Evolutionary conservation across 2,888 invertebrate genomes (phyloP).

Genomic region (Oxytorus armatus): DNA sequence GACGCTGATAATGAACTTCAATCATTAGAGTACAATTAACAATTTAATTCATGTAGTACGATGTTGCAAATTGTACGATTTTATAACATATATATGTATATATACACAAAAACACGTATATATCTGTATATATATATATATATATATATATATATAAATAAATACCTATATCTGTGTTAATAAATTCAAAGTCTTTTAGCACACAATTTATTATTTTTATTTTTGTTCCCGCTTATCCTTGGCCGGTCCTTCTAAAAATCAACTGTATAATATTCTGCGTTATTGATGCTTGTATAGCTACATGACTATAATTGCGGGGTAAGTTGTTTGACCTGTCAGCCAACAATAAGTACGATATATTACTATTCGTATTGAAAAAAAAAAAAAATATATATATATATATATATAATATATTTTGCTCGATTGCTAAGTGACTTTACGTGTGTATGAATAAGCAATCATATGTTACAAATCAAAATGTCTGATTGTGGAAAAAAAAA

Average conservation of each 20-base stretch:
- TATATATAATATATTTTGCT: background rate
- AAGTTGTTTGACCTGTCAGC: slow-evolving; percentile 24
- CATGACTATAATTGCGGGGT: slow-evolving; percentile 30
- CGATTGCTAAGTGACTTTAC: slow-evolving; percentile 3
- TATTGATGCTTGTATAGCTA: slow-evolving; percentile 26
- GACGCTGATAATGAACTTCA: slow-evolving; percentile 38
- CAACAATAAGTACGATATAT: slow-evolving; percentile 16
- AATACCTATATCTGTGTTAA: slow-evolving; percentile 75
- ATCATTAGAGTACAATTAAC: slow-evolving; percentile 56
- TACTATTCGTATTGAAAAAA: background rate
- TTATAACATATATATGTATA: too few species aligned
- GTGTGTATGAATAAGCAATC: slow-evolving; percentile 8
- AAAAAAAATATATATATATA: too few species aligned
- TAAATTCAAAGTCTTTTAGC: slow-evolving; percentile 80
- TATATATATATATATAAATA: slow-evolving; percentile 51
- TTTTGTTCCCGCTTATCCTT: slow-evolving; percentile 73
- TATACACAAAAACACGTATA: slow-evolving; percentile 37
- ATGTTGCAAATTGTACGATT: slow-evolving; percentile 65
- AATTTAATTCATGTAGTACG: slow-evolving; percentile 55
- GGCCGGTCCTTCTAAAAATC: slow-evolving; percentile 56
- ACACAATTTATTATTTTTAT: slow-evolving; percentile 76
- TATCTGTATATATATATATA: slow-evolving; percentile 54
- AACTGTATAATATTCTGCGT: slow-evolving; percentile 32
- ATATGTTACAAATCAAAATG: background rate
- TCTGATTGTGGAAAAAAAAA: slow-evolving; percentile 47